These are phyloP conservation scores for Ceratotherium simum DNA, from an alignment of 2,113 vertebrate genomes.

Conservation along the genomic window DNA sequence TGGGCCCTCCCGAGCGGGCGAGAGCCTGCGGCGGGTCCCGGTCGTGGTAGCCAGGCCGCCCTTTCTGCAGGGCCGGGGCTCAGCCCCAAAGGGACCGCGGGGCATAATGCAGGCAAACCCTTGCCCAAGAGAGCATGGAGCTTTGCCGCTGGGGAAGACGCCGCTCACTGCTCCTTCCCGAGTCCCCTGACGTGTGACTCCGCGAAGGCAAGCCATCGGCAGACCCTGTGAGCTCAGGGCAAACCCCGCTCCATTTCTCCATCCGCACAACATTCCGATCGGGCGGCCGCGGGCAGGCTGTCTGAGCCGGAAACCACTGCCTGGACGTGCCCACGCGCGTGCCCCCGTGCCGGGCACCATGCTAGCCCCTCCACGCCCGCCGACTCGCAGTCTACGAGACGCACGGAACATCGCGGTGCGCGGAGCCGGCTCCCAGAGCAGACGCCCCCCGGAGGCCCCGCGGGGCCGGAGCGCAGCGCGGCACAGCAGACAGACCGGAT, in stretches of 20 bases:
- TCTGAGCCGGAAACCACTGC: background rate
- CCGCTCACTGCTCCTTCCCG: fast-evolving
- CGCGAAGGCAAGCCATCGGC: fast-evolving
- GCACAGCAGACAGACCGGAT: too few species aligned
- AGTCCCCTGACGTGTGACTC: background rate
- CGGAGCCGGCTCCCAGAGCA: too few species aligned
- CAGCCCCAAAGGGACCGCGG: background rate
- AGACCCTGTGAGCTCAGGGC: background rate
- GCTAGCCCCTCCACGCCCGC: background rate
- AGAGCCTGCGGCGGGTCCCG: background rate
- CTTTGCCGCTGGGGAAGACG: background rate
- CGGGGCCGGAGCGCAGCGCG: too few species aligned
- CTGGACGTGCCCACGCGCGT: background rate
- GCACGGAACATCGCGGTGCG: too few species aligned
- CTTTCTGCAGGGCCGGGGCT: background rate
- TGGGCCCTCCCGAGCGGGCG: fast-evolving
- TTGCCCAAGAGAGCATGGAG: too few species aligned
- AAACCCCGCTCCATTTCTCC: background rate
- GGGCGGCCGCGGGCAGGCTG: background rate
- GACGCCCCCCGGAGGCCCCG: too few species aligned
- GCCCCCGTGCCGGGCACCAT: fast-evolving
- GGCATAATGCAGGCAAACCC: too few species aligned
- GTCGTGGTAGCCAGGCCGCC: background rate
- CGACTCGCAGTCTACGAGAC: too few species aligned
- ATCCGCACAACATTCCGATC: too few species aligned